Base-by-base conservation (phyloP, 2,113 vertebrate species). In the Labeo catla region DNA sequence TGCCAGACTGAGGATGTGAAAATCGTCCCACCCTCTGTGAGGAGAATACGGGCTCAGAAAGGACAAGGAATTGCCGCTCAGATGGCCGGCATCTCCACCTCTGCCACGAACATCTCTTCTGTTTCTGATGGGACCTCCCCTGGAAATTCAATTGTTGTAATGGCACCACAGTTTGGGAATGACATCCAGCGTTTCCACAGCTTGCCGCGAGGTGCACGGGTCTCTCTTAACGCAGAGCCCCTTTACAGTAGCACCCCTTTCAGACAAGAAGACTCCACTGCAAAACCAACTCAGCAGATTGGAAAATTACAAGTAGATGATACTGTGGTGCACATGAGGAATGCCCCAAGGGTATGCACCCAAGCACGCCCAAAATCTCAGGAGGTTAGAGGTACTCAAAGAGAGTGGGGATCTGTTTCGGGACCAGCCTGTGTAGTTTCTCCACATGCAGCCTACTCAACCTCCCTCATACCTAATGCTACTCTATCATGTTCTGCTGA, bases 11-110 rank as follows among this genome's bases (percentile, higher is more conserved):
- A 99, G 86, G 96, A 97, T 6, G 91, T 96, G 47, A 98, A 97
- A 91, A 90, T 99, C 0, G 96, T 99, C 0, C 98, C 98, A 0
- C 98, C 98, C 8, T 99, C 98, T 0, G 93, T 99, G 93, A 95
- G 98, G 86, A 96, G 98, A 89, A 99, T 99, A 91, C 92, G 98
- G 16, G 98, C 98, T 0, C 97, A 99, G 90, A 96, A 95, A 84
- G 98, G 98, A 54, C 97, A 98, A 76, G 97, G 98, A 54, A 98
- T 99, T 13, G 97, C 98, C 0, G 97, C 97, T 84, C 97, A 98
- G 91, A 98, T 99, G 96, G 95, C 96, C 9, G 96, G 87, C 77
- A 93, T 98, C 82, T 96, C 96, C 3, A 92, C 93, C 34, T 98
- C 98, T 0, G 92, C 94, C 4, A 97, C 96, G 89, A 98, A 97